A percentile compares a stretch with the other conserved stretches of the same genome.
Conservation (phyloP, 2,888 invertebrate genomes). For the Hecatera dysodea region DNA sequence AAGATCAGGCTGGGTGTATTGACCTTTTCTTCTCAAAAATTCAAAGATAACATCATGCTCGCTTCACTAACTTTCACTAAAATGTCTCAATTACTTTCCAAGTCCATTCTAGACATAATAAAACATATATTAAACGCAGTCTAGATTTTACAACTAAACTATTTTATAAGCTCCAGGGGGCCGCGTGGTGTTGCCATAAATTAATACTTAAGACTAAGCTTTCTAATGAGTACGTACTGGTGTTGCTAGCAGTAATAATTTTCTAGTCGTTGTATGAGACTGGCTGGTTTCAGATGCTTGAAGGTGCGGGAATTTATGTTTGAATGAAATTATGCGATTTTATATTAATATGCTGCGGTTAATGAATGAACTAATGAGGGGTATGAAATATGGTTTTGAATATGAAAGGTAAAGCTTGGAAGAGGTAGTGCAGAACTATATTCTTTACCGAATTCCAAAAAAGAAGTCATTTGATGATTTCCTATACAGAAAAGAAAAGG, state of each 20-base stretch:
- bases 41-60: no score
- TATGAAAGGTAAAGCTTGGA: no score
- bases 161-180: constrained; percentile 51
- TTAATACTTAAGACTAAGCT: constrained; percentile 44
- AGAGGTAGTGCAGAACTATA: no score
- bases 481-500: no score
- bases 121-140: constrained; percentile 31
- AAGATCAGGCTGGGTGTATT: no score
- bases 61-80: neutral
- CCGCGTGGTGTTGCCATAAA: constrained; percentile 40
- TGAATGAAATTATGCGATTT: neutral
- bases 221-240: constrained; percentile 56
- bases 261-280: constrained; percentile 43
- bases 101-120: constrained; percentile 21
- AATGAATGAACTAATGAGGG: no score
- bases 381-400: no score
- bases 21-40: neutral
- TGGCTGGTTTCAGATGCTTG: constrained; percentile 25
- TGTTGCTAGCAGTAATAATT: constrained; percentile 50
- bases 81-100: neutral
- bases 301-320: constrained; percentile 14
- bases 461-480: no score
- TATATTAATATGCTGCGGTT: neutral
- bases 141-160: constrained; percentile 43
- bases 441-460: no score